Evolutionary conservation across 2,113 vertebrate genomes (phyloP).

Genomic region (Hyperopisus bebe): DNA sequence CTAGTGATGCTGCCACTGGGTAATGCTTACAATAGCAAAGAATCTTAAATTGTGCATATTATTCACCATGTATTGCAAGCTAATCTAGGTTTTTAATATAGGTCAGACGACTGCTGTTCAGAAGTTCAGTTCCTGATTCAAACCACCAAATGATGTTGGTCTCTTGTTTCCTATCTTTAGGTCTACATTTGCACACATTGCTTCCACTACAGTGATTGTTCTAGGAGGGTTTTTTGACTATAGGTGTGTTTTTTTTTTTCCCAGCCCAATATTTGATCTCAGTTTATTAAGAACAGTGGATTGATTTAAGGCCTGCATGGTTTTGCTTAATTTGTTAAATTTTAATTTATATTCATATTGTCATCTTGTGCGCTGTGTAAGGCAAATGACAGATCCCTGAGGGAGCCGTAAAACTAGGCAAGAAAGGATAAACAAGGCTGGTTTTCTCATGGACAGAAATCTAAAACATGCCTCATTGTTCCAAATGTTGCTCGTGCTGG

Average conservation of each 20-base stretch:
- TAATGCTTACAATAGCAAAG: background rate
- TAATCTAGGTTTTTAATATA: background rate
- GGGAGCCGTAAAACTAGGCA: background rate
- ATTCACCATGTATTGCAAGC: background rate
- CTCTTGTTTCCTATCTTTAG: background rate
- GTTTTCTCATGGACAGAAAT: background rate
- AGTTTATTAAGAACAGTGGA: background rate
- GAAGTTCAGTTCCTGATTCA: background rate
- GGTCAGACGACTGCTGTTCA: background rate
- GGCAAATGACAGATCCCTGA: background rate
- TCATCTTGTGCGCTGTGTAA: background rate
- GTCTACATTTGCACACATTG: background rate
- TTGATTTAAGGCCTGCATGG: background rate
- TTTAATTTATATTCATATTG: background rate
- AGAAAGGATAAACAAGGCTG: conserved; percentile 11
- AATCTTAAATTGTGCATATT: background rate
- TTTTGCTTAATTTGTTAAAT: background rate
- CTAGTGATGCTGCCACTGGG: background rate
- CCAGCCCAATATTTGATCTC: background rate
- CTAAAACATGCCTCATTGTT: background rate
- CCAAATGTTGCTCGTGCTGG: background rate
- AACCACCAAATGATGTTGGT: background rate
- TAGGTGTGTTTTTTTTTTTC: background rate
- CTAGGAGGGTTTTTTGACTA: background rate
- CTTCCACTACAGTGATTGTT: background rate